Conservation (phyloP, 2,888 invertebrate genomes). For the Acrocyrtus sp. region DNA sequence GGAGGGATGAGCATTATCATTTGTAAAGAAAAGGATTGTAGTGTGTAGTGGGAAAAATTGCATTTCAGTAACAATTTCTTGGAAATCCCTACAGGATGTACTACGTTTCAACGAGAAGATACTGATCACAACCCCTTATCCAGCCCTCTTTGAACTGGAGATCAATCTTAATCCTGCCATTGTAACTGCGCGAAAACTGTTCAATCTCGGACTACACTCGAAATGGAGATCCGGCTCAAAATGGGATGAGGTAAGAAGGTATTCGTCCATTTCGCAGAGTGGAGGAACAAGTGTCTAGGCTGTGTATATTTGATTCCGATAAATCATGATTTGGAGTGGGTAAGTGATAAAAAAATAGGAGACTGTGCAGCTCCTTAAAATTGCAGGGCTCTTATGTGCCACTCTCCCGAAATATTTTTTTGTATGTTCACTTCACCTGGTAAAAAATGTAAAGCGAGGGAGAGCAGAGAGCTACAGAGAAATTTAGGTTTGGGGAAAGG, state of each 20-base stretch:
- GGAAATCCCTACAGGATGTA: slow-evolving; percentile 57
- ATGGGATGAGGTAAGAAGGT: slow-evolving; percentile 61
- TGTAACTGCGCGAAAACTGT: slow-evolving; percentile 52
- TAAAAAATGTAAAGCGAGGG: too few relatives aligned
- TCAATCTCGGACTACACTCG: slow-evolving; percentile 59
- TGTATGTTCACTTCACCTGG: too few relatives aligned
- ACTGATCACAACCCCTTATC: slow-evolving; percentile 62
- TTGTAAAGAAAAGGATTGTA: too few relatives aligned
- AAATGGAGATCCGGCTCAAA: slow-evolving; percentile 62
- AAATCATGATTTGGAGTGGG: slow-evolving; percentile 25
- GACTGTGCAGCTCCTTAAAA: too few relatives aligned
- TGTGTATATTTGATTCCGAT: slow-evolving; percentile 7
- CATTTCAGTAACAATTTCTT: background rate
- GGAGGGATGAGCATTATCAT: too few relatives aligned
- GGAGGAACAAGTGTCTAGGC: background rate
- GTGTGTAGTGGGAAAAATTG: too few relatives aligned
- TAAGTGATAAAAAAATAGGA: too few relatives aligned
- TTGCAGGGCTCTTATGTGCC: too few relatives aligned
- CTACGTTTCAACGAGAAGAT: slow-evolving; percentile 63
- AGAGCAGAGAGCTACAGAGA: too few relatives aligned
- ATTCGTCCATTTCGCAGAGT: background rate
- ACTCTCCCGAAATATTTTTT: too few relatives aligned
- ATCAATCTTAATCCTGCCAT: slow-evolving; percentile 63
- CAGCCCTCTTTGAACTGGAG: slow-evolving; percentile 61
- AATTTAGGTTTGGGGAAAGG: too few relatives aligned